Conservation (phyloP, 2,888 invertebrate genomes). For the Bombyx huttoni region DNA sequence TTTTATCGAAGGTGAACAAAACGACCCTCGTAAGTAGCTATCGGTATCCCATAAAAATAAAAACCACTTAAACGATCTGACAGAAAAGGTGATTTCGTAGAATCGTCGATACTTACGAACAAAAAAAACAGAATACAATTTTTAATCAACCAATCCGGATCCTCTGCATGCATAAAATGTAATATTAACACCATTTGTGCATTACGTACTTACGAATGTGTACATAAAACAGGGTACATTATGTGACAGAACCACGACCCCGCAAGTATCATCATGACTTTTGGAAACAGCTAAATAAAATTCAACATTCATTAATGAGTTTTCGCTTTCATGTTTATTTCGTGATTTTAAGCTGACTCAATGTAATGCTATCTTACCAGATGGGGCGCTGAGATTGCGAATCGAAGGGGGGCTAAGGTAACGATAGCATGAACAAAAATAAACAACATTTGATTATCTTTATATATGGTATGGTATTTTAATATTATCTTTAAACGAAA, state of each 20-base stretch:
- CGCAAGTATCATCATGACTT: conserved; percentile 28
- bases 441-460: background rate
- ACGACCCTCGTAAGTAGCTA: background rate
- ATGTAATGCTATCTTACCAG: conserved; percentile 43
- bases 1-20: background rate
- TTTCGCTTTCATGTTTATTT: conserved; percentile 38
- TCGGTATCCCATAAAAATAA: conserved; percentile 8
- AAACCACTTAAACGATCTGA: conserved; percentile 13
- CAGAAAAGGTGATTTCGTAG: conserved; percentile 15
- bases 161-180: conserved; percentile 48
- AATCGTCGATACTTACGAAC: conserved; percentile 22
- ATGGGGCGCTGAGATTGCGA: conserved; percentile 57
- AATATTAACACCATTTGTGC: conserved; percentile 58
- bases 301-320: conserved; percentile 42
- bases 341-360: conserved; percentile 43
- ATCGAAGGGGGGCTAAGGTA: conserved; percentile 34
- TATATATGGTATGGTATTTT: no score
- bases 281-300: conserved; percentile 43
- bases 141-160: conserved; percentile 43
- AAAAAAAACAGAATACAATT: conserved; percentile 20
- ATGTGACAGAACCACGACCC: conserved; percentile 42
- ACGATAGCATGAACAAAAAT: conserved; percentile 37
- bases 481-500: no score
- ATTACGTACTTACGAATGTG: conserved; percentile 44
- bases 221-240: conserved; percentile 48